phyloP scores from a whole-genome alignment of 1,140 invertebrate species.

The Radopholus similis region DNA sequence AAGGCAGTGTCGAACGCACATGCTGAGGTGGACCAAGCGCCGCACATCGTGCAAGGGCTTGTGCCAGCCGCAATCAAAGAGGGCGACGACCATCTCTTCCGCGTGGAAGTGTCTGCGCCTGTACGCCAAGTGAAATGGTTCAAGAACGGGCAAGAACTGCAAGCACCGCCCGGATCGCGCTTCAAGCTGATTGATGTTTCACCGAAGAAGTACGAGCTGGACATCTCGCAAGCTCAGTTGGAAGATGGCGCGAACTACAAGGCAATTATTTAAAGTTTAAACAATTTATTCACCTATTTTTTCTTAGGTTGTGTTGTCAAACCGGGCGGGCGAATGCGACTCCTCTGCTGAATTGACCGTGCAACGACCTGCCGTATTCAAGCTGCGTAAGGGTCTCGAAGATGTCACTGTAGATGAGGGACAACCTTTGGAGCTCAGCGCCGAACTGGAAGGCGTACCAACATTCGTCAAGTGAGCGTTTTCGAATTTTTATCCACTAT shows the following conservation, averaged over 20 bases:
- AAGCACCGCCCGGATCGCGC: slow-evolving; percentile 35
- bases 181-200: slow-evolving; percentile 46
- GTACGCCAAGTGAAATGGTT: slow-evolving; percentile 51
- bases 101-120: slow-evolving; percentile 53
- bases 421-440: slow-evolving; percentile 45
- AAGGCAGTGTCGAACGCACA: slow-evolving; percentile 46
- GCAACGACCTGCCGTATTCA: slow-evolving; percentile 47
- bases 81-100: slow-evolving; percentile 71
- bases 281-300: slow-evolving; percentile 10
- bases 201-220: slow-evolving; percentile 58
- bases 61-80: slow-evolving; percentile 66
- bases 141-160: slow-evolving; percentile 56
- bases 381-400: slow-evolving; percentile 51
- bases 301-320: slow-evolving; percentile 49
- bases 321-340: slow-evolving; percentile 55
- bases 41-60: slow-evolving; percentile 55
- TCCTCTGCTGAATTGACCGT: slow-evolving; percentile 49
- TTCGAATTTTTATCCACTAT: too few species aligned
- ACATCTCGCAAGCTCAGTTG: slow-evolving; percentile 43
- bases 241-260: slow-evolving; percentile 57
- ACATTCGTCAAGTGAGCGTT: slow-evolving; percentile 46
- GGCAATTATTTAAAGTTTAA: slow-evolving; percentile 9
- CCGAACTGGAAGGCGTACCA: slow-evolving; percentile 50
- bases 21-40: slow-evolving; percentile 57
- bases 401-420: slow-evolving; percentile 52